phyloP scores from a whole-genome alignment of 2,113 vertebrate genomes.

The Dinomys branickii region DNA sequence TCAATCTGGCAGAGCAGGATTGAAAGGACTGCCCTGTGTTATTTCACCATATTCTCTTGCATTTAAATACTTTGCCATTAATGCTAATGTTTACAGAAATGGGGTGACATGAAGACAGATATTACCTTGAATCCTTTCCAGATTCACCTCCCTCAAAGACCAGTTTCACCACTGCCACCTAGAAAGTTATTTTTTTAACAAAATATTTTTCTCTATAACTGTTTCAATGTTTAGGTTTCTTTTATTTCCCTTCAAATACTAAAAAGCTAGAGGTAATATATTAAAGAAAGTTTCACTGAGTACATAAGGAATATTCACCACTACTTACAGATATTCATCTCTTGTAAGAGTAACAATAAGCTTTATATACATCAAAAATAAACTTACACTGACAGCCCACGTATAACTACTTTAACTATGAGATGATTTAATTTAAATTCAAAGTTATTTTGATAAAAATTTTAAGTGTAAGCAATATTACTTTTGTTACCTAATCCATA shows the following conservation, averaged over 20 bases:
- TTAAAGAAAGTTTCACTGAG: not conserved
- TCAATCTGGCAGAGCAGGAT: fast-evolving
- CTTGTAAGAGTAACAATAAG: not conserved
- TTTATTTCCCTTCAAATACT: constrained; percentile 36
- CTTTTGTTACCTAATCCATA: not conserved
- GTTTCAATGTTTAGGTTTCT: not conserved
- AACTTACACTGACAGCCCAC: not conserved
- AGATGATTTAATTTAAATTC: not conserved
- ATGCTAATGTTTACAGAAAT: not conserved
- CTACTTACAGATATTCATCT: not conserved
- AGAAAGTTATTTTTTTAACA: constrained; percentile 35
- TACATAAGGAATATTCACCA: not conserved
- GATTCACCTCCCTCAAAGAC: not conserved
- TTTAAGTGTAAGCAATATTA: not conserved
- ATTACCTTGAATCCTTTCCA: not conserved
- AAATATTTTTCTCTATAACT: not conserved
- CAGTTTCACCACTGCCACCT: not conserved
- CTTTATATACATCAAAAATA: not conserved
- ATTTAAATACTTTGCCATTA: constrained; percentile 10
- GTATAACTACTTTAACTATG: not conserved
- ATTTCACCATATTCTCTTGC: not conserved
- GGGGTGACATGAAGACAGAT: constrained; percentile 16
- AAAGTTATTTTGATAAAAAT: constrained; percentile 50
- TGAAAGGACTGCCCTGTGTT: not conserved
- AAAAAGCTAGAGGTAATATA: not conserved